phyloP scores from a whole-genome alignment of 37 sponge, comb jelly and placozoan species.

The Ephydatia muelleri region DNA sequence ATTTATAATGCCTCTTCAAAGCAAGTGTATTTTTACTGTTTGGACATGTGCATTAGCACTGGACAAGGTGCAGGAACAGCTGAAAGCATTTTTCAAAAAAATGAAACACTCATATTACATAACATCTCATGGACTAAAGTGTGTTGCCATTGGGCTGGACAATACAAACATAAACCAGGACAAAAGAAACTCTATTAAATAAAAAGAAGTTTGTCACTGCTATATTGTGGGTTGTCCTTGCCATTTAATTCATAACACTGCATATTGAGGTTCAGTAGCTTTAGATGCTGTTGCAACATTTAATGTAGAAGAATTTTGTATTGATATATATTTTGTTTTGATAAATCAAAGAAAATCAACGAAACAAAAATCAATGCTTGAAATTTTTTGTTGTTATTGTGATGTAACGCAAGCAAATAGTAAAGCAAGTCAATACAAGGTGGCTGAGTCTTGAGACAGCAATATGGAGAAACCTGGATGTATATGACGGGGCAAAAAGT shows the following conservation, averaged over 20 bases:
- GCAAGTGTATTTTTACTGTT: slow-evolving; percentile 7
- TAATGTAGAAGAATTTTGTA: slow-evolving; percentile 38
- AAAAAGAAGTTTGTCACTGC: not conserved
- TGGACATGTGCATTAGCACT: slow-evolving; percentile 38
- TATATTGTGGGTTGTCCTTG: slow-evolving; percentile 50
- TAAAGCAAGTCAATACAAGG: slow-evolving; percentile 6
- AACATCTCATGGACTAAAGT: slow-evolving; percentile 33
- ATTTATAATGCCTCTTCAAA: not conserved
- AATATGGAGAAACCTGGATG: slow-evolving; percentile 5
- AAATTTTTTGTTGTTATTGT: too few species aligned
- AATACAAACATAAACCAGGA: slow-evolving; percentile 42
- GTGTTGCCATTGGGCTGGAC: slow-evolving; percentile 24
- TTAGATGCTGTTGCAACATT: slow-evolving; percentile 30
- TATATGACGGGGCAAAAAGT: slow-evolving; percentile 2
- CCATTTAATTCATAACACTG: slow-evolving; percentile 49
- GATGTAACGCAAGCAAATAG: not conserved
- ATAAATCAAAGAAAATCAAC: slow-evolving; percentile 42
- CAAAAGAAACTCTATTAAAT: not conserved
- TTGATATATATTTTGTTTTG: slow-evolving; percentile 48
- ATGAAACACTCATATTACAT: slow-evolving; percentile 20
- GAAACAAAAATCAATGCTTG: too few species aligned
- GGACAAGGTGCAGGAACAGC: slow-evolving; percentile 22
- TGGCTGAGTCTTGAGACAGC: slow-evolving; percentile 41
- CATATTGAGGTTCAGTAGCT: slow-evolving; percentile 8
- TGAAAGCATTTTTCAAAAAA: slow-evolving; percentile 23